phyloP scores from a whole-genome alignment of 2,113 vertebrate genomes.

The Aramus guarauna region DNA sequence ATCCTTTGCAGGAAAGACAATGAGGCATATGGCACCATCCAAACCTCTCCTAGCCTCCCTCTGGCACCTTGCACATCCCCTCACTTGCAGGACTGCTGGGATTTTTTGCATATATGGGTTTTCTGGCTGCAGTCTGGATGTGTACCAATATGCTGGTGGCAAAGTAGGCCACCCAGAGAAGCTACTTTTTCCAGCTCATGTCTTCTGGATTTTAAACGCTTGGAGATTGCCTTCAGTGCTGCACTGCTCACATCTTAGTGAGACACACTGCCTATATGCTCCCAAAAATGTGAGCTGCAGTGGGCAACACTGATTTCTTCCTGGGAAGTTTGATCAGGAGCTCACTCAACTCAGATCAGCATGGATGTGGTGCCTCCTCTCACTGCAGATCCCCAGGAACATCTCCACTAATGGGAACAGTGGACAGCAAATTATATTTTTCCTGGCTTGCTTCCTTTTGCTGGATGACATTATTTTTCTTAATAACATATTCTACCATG shows the following conservation, averaged over 20 bases:
- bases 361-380: not conserved
- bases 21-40: not conserved
- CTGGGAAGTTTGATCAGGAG: not conserved
- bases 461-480: not conserved
- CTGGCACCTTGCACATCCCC: fast-evolving
- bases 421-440: not conserved
- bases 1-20: not conserved
- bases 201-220: not conserved
- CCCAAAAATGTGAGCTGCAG: not conserved
- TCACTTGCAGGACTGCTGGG: not conserved
- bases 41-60: not conserved
- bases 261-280: not conserved
- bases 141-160: not conserved
- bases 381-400: not conserved
- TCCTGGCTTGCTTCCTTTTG: not conserved
- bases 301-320: not conserved
- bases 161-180: not conserved
- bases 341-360: not conserved
- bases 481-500: not conserved
- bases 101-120: not conserved
- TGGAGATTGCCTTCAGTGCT: not conserved
- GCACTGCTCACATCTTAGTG: not conserved
- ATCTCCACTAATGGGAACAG: not conserved
- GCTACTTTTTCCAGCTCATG: not conserved
- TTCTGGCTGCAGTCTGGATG: not conserved